A percentile compares a stretch with the other conserved stretches of the same genome.
Evolutionary conservation across 2,113 vertebrate species (phyloP).

Genomic region (Eulemur macaco): DNA sequence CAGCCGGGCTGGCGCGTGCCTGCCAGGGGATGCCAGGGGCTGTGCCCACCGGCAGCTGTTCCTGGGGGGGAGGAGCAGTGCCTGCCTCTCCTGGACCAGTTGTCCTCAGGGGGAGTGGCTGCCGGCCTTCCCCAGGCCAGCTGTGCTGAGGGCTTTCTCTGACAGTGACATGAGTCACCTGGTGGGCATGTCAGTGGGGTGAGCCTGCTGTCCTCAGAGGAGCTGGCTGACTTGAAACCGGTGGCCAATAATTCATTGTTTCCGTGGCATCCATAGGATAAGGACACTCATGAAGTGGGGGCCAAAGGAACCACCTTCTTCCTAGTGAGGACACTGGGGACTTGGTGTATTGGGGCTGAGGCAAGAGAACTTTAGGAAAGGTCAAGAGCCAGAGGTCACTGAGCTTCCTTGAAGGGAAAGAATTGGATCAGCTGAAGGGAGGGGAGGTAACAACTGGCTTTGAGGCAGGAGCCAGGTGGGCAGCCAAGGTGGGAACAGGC

Average conservation of each 20-base stretch:
- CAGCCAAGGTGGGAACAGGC: neutral
- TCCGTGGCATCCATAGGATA: slow-evolving; percentile 59
- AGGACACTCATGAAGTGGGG: neutral
- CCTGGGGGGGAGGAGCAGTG: slow-evolving; percentile 5
- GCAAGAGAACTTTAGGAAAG: neutral
- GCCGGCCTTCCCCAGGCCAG: slow-evolving; percentile 46
- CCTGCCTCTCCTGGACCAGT: slow-evolving; percentile 48
- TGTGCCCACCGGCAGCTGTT: slow-evolving; percentile 39
- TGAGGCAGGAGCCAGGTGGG: neutral
- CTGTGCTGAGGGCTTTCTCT: slow-evolving; percentile 49
- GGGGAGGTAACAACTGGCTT: neutral
- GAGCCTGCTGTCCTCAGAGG: slow-evolving; percentile 46
- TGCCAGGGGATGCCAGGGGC: neutral
- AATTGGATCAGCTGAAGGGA: neutral
- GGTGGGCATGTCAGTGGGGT: slow-evolving; percentile 22
- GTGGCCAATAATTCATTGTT: slow-evolving; percentile 55
- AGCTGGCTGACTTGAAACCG: slow-evolving; percentile 28
- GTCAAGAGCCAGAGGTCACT: neutral
- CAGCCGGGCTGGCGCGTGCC: neutral
- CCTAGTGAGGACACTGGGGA: fast-evolving
- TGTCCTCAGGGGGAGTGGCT: slow-evolving; percentile 62
- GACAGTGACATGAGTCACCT: slow-evolving; percentile 58
- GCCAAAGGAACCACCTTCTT: neutral
- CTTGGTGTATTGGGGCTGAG: neutral
- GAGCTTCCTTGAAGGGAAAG: slow-evolving; percentile 36